Evolutionary conservation across 2,113 vertebrate species (phyloP), one percentile per base, ranked within the genome.

Genomic region (Clarias gariepinus): DNA sequence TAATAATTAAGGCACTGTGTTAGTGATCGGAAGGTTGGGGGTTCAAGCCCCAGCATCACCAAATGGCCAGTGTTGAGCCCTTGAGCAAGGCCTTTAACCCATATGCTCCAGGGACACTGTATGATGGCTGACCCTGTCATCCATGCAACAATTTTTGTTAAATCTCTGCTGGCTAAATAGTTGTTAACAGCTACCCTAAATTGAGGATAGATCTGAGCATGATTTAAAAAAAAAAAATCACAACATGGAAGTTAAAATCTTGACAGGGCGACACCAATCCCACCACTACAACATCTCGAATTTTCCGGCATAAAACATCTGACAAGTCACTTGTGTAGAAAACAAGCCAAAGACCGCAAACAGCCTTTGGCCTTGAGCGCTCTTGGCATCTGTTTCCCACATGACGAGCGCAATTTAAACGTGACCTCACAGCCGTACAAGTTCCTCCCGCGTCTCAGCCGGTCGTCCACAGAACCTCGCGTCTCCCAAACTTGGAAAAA

Each of bases 351-450:
- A 83, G 83, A 86, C 69, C 47, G n/a, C 79, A 80, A 53, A 63
- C 81, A 83, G 53, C 60, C 21, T 25, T 66, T 78, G 81, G 25
- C 86, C 86, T 83, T 23, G 61, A 83, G 82, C 28, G 23, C 21
- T 33, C n/a, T 13, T 79, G 71, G 21, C 63, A 83, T 79, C 88
- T 89, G 69, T 47, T 76, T 82, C 55, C 71, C 86, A 82, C 61
- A 79, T 78, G 83, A 85, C 85, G 82, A 47, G 77, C 78, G 30
- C 73, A 30, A 85, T 74, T 85, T 79, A 85, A 85, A 85, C 36
- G 55, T 73, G 77, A 85, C 83, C 80, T 78, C 84, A 36, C 86
- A 79, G 47, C 8, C 41, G 11, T 23, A 33, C n/a, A 47, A 57
- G 28, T 7, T 73, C n/a, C 85, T 36, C 33, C n/a, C 41, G 36